Base-by-base conservation (phyloP, 2,888 invertebrate genomes). In the Thereva nobilitata region DNA sequence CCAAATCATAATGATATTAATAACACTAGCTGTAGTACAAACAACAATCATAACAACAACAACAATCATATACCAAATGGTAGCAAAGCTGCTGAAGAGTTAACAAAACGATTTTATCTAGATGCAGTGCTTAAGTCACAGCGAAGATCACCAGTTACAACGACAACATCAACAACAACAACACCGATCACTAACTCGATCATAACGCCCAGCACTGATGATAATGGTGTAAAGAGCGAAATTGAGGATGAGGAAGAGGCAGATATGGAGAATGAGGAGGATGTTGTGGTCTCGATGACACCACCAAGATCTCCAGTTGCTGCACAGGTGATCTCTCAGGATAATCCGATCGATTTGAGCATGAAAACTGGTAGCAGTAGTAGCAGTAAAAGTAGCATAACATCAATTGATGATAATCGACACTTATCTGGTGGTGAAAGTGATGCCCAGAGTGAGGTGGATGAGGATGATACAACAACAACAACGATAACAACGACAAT, bases 301-400 rank as follows among this genome's bases (percentile, higher is more conserved):
- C 86, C 86, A 52, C 86, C 86, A 6, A 71, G 76, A 49, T 80
- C 81, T 4, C 86, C 84, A 4, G 59, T 47, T 23, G 23, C 61
- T n/a, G 63, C 64, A 8, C 83, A 82, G 0, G 71, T 83, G 0
- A 73, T 70, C 7, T 78, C 83, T 0, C 90, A 91, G 76, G 91
- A 91, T 71, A 87, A 89, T 75, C 92, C 92, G 1, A 92, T 92
- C 78, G 92, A 92, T 76, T 80, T 92, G 70, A 91, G 91, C 44
- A 89, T 91, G 82, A 90, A 88, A 74, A 85, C 87, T 0, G 84
- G 84, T 34, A 88, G 88, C 50, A 82, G 86, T 67, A 67, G 74
- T 9, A 76, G 75, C 66, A 72, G 72, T 50, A 74, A 75, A 45
- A 74, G 75, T 56, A 78, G 76, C 69, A 70, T 66, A 57, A 44